Evolutionary conservation across 2,113 vertebrate species (phyloP).

Genomic region (Pao palembangensis): DNA sequence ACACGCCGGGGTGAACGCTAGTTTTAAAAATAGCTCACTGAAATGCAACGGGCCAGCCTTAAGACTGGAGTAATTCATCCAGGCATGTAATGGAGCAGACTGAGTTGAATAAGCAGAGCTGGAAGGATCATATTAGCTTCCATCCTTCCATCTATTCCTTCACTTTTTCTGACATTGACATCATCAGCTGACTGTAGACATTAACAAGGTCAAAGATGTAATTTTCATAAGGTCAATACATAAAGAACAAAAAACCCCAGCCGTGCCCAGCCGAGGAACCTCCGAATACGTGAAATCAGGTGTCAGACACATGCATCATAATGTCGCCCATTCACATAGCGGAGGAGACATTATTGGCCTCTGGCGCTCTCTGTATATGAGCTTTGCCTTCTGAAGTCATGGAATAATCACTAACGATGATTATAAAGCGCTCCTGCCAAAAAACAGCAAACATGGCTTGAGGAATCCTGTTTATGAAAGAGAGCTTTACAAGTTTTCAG

Average conservation of each 20-base stretch:
- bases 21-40: too few relatives aligned
- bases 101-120: too few relatives aligned
- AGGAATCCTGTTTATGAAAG: slow-evolving; percentile 62
- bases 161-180: too few relatives aligned
- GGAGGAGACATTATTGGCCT: slow-evolving; percentile 54
- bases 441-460: slow-evolving; percentile 23
- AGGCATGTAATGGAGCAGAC: neutral
- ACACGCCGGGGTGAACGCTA: slow-evolving; percentile 4
- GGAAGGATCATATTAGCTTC: too few relatives aligned
- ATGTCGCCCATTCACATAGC: slow-evolving; percentile 27
- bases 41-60: too few relatives aligned
- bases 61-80: too few relatives aligned
- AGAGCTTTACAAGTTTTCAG: slow-evolving; percentile 55
- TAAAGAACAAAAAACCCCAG: neutral
- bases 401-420: slow-evolving; percentile 47
- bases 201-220: too few relatives aligned
- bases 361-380: slow-evolving; percentile 46
- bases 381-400: slow-evolving; percentile 58
- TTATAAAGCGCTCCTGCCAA: slow-evolving; percentile 35
- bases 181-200: too few relatives aligned
- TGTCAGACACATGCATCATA: slow-evolving; percentile 47
- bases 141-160: too few relatives aligned
- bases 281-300: slow-evolving; percentile 39
- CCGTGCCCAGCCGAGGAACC: neutral
- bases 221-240: too few relatives aligned